phyloP scores from a whole-genome alignment of 2,888 invertebrate genomes.

The Bombylius major region DNA sequence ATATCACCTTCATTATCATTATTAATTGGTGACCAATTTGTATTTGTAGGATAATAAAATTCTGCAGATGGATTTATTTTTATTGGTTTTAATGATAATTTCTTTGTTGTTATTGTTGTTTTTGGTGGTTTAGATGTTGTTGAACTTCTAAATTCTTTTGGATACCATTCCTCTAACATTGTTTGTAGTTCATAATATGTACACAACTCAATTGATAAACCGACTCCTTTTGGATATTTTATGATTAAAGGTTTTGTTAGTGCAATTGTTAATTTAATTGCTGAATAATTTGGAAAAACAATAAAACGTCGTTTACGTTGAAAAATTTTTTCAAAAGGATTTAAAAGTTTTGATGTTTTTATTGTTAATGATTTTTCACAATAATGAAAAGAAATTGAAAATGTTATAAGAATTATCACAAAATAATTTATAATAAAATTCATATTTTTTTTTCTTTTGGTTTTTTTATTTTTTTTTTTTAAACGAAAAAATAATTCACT shows the following conservation, averaged over 20 bases:
- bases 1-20: too few relatives aligned
- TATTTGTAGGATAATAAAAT: too few relatives aligned
- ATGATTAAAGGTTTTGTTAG: constrained; percentile 24
- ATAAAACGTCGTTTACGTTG: constrained; percentile 27
- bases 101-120: background rate
- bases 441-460: too few relatives aligned
- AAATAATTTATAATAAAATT: too few relatives aligned
- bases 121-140: constrained; percentile 10
- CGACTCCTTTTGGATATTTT: constrained; percentile 22
- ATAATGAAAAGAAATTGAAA: background rate
- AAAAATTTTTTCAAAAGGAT: constrained; percentile 22
- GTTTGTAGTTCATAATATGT: constrained; percentile 26
- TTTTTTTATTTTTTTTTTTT: too few relatives aligned
- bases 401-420: background rate
- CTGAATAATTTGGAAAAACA: constrained; percentile 25
- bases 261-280: constrained; percentile 25
- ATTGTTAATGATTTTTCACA: too few relatives aligned
- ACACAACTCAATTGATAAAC: constrained; percentile 24
- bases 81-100: too few relatives aligned
- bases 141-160: constrained; percentile 23
- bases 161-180: constrained; percentile 26
- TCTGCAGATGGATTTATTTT: too few relatives aligned
- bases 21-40: too few relatives aligned
- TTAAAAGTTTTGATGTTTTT: background rate
- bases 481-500: too few relatives aligned